A percentile compares a stretch with the other conserved stretches of the same genome.
These are phyloP conservation scores for Oscheius sp. DNA, from an alignment of 2,888 invertebrate species.

Conservation along the genomic window DNA sequence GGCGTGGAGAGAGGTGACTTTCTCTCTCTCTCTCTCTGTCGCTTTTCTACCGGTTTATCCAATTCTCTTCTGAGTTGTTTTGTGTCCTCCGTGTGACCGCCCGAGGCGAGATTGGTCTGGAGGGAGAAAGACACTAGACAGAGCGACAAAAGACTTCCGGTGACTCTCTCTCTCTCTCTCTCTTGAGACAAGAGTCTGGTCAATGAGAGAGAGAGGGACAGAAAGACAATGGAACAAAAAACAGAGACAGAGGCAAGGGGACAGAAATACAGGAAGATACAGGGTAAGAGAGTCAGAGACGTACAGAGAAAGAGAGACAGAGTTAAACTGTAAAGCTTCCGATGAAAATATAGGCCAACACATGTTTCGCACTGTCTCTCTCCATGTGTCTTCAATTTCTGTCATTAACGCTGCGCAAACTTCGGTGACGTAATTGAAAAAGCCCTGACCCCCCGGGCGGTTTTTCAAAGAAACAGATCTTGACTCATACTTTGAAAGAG, in stretches of 20 bases:
- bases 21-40: neutral
- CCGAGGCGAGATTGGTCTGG: neutral
- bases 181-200: neutral
- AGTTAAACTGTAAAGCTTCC: too few species aligned
- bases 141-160: neutral
- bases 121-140: neutral
- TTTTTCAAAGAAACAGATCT: neutral
- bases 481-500: neutral
- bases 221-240: neutral
- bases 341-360: too few species aligned
- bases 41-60: neutral
- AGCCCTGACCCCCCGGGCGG: too few species aligned
- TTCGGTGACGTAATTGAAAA: too few species aligned
- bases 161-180: too few species aligned
- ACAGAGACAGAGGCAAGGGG: neutral
- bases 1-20: neutral
- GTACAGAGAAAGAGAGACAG: too few species aligned
- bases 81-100: neutral
- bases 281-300: too few species aligned
- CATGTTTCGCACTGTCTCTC: too few species aligned
- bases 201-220: neutral
- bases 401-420: too few species aligned
- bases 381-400: too few species aligned
- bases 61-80: neutral
- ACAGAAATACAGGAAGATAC: neutral